Conservation (phyloP, 2,888 invertebrate species). For the Tipula confusa region DNA sequence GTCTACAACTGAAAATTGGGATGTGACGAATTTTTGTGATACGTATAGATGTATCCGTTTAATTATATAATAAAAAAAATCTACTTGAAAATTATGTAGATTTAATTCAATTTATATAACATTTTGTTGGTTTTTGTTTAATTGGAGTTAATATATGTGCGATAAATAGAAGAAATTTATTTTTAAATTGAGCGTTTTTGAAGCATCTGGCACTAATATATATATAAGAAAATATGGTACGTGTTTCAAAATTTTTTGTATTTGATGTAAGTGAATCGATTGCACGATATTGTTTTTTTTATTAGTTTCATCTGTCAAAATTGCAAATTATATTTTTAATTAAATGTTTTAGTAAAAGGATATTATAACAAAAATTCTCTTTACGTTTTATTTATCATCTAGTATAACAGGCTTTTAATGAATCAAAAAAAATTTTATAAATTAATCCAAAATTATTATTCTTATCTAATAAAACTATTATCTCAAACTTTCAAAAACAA, state of each 20-base stretch:
- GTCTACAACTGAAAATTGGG: background rate
- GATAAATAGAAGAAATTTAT: background rate
- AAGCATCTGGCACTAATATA: background rate
- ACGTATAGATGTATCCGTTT: background rate
- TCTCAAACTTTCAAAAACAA: background rate
- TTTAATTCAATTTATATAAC: background rate
- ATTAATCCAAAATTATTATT: background rate
- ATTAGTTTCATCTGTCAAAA: background rate
- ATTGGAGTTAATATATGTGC: background rate
- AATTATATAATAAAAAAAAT: background rate
- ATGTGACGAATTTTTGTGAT: background rate
- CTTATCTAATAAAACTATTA: slow-evolving; percentile 9
- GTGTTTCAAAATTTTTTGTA: background rate
- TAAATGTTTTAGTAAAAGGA: background rate
- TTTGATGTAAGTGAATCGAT: background rate
- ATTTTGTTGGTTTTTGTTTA: background rate
- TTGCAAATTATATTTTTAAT: background rate
- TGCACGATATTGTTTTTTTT: background rate
- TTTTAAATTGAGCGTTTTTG: background rate
- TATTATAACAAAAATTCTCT: background rate
- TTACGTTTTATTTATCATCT: too few species aligned
- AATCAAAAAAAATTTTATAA: background rate
- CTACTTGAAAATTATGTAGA: background rate
- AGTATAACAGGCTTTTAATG: background rate
- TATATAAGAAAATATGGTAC: background rate